A percentile compares a stretch with the other conserved stretches of the same genome.
phyloP scores from a whole-genome alignment of 2,797 vertebrate genomes.

The Fistularia commersonii region DNA sequence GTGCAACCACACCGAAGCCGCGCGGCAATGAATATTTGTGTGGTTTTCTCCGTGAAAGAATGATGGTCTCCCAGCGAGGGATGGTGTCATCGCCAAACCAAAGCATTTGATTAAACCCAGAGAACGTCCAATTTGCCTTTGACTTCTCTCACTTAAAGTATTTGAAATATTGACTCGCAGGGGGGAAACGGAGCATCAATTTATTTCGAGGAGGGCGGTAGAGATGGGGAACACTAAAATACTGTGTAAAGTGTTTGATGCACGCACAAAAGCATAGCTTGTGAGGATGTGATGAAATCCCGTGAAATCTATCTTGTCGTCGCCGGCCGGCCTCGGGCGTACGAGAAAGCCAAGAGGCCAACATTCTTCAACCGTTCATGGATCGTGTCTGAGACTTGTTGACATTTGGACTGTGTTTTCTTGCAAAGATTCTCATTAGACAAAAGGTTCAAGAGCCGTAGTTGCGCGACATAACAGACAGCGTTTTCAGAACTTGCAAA shows the following conservation, averaged over 20 bases:
- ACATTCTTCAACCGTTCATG: conserved; percentile 16
- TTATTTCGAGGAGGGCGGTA: conserved; percentile 18
- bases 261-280: conserved; percentile 28
- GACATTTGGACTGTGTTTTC: conserved; percentile 30
- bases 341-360: conserved; percentile 26
- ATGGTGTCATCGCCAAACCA: conserved; percentile 22
- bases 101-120: conserved; percentile 43
- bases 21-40: conserved; percentile 47
- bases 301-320: conserved; percentile 33
- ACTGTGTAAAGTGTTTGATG: conserved; percentile 20
- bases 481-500: conserved; percentile 24
- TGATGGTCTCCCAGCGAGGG: conserved; percentile 22
- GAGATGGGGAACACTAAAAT: conserved; percentile 35
- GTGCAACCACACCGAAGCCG: conserved; percentile 45
- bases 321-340: conserved; percentile 9
- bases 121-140: conserved; percentile 34
- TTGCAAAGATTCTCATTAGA: conserved; percentile 19
- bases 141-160: conserved; percentile 26
- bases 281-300: conserved; percentile 45
- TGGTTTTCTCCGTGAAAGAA: conserved; percentile 7
- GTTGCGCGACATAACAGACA: conserved; percentile 6
- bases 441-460: conserved; percentile 3
- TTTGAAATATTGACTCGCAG: conserved; percentile 42
- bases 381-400: conserved; percentile 18
- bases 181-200: conserved; percentile 22